phyloP scores from a whole-genome alignment of 1,140 invertebrate species.

The Diabrotica virgifera region DNA sequence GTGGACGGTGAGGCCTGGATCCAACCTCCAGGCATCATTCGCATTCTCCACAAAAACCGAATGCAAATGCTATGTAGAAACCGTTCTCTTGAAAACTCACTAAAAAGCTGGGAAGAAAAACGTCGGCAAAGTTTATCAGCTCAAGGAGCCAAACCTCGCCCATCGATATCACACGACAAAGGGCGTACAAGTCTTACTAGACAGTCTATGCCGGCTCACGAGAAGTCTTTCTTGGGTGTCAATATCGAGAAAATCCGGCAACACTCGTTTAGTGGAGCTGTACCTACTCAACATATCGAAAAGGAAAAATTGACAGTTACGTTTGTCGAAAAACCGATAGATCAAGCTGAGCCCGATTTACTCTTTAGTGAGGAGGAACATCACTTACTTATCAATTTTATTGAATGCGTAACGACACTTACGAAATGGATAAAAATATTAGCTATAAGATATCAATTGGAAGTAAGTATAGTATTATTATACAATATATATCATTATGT shows the following conservation, averaged over 20 bases:
- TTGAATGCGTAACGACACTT: conserved; percentile 76
- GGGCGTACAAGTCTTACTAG: conserved; percentile 41
- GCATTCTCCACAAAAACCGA: conserved; percentile 94
- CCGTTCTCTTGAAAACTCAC: conserved; percentile 81
- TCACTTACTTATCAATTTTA: conserved; percentile 70
- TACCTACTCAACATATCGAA: conserved; percentile 27
- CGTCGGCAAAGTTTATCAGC: conserved; percentile 62
- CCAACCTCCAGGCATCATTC: conserved; percentile 93
- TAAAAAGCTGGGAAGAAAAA: conserved; percentile 93
- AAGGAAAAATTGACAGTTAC: conserved; percentile 38
- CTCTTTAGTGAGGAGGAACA: conserved; percentile 71
- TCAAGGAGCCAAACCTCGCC: conserved; percentile 39
- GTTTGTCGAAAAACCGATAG: conserved; percentile 39
- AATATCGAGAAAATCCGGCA: conserved; percentile 46
- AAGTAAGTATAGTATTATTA: conserved; percentile 24
- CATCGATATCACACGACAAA: conserved; percentile 44
- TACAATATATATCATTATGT: too few relatives aligned
- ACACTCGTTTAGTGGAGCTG: conserved; percentile 46
- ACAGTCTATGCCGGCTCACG: conserved; percentile 44
- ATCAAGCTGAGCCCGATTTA: conserved; percentile 46
- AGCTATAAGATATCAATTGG: conserved; percentile 39
- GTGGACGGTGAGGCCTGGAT: conserved; percentile 98
- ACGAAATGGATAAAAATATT: conserved; percentile 81
- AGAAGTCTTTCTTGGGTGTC: conserved; percentile 43
- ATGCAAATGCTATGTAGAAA: conserved; percentile 94